Percentiles rank a stretch among this genome's conserved stretches.
Evolutionary conservation across 1,140 invertebrate genomes (phyloP).

Genomic region (Bombus breviceps): DNA sequence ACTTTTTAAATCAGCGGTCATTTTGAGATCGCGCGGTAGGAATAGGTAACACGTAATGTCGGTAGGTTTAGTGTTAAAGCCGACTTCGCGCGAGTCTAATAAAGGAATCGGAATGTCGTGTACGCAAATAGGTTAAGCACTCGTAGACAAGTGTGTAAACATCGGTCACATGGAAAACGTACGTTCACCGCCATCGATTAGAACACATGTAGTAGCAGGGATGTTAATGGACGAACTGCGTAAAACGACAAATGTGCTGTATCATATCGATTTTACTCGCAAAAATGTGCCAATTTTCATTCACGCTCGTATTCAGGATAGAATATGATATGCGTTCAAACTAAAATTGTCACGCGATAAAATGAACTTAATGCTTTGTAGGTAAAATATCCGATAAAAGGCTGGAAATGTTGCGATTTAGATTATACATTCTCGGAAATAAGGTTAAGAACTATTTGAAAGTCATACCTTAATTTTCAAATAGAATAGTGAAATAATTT

Average conservation of each 20-base stretch:
- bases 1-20: too few species aligned
- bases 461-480: not conserved
- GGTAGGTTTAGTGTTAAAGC: too few species aligned
- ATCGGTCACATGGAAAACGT: not conserved
- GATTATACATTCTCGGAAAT: not conserved
- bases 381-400: not conserved
- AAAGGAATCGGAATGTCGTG: conserved; percentile 16
- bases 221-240: not conserved
- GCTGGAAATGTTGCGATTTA: not conserved
- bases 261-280: not conserved
- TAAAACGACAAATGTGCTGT: not conserved
- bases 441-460: not conserved
- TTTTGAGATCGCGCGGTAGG: too few species aligned
- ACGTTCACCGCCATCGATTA: not conserved
- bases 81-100: not conserved
- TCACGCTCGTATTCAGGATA: too few species aligned
- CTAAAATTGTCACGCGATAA: not conserved
- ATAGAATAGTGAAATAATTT: too few species aligned
- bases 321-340: not conserved
- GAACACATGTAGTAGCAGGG: not conserved
- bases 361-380: not conserved
- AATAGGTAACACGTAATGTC: too few species aligned
- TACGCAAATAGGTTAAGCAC: conserved; percentile 30
- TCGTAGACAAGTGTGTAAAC: conserved; percentile 34
- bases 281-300: not conserved